Evolutionary conservation across 2,888 invertebrate species (phyloP).

Genomic region (Corythucha ciliata): DNA sequence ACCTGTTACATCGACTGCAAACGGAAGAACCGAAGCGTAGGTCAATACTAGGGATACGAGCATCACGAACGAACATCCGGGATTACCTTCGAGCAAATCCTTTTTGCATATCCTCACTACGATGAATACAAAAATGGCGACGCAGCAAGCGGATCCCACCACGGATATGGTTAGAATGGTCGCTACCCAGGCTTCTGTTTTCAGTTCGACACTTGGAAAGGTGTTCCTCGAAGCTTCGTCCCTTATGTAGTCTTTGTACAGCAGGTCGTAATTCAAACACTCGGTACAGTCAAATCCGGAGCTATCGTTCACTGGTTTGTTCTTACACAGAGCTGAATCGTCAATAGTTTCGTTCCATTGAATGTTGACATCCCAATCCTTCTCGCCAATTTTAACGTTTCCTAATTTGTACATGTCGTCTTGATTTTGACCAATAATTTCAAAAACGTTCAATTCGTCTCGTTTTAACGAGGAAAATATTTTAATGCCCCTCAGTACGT

Average conservation of each 20-base stretch:
- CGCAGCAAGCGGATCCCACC: constrained; percentile 53
- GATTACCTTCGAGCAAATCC: constrained; percentile 59
- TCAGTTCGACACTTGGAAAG: constrained; percentile 16
- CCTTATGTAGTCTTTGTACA: constrained; percentile 26
- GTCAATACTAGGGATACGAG: constrained; percentile 43
- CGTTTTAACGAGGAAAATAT: no score
- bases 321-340: constrained; percentile 22
- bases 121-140: constrained; percentile 56
- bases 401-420: no score
- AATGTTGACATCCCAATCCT: no score
- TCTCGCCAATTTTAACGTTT: no score
- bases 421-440: no score
- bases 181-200: constrained; percentile 48
- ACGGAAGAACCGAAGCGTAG: constrained; percentile 43
- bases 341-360: no score
- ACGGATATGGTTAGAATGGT: constrained; percentile 56
- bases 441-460: no score
- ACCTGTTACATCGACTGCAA: constrained; percentile 42
- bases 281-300: constrained; percentile 29
- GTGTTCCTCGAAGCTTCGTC: constrained; percentile 1
- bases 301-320: constrained; percentile 24
- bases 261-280: constrained; percentile 28
- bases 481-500: no score
- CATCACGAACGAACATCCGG: constrained; percentile 44
- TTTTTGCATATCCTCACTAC: constrained; percentile 53